Conservation (phyloP, 2,888 invertebrate species). For the Tetramorium bicarinatum region DNA sequence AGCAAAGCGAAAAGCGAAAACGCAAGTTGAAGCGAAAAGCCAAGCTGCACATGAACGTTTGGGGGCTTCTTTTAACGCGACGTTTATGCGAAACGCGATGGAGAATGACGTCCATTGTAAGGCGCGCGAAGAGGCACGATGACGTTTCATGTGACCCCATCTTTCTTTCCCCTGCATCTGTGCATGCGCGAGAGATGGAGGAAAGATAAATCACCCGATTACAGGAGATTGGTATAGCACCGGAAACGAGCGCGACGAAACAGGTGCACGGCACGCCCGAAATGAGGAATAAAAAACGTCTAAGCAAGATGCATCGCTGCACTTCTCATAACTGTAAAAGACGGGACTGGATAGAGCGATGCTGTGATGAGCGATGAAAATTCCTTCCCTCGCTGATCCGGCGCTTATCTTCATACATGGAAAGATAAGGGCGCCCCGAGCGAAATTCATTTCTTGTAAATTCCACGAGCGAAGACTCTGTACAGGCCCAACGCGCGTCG, state of each 20-base stretch:
- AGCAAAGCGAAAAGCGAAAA: constrained; percentile 17
- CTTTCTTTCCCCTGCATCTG: constrained; percentile 7
- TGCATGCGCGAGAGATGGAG: neutral
- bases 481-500: neutral
- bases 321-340: constrained; percentile 41
- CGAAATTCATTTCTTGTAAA: constrained; percentile 22
- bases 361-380: constrained; percentile 28
- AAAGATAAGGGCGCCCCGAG: neutral
- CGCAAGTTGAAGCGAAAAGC: constrained; percentile 10
- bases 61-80: constrained; percentile 24
- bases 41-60: constrained; percentile 6
- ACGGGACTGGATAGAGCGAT: constrained; percentile 16
- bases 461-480: neutral
- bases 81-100: constrained; percentile 16
- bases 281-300: constrained; percentile 26
- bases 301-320: constrained; percentile 42
- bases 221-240: constrained; percentile 44
- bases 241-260: constrained; percentile 45
- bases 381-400: constrained; percentile 5
- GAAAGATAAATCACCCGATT: constrained; percentile 52
- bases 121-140: constrained; percentile 16
- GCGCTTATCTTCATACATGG: neutral
- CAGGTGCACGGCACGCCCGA: constrained; percentile 28
- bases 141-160: constrained; percentile 32
- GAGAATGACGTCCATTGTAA: constrained; percentile 29